Evolutionary conservation across 2,888 invertebrate genomes (phyloP), one percentile per base, ranked within the genome.

Genomic region (Dasysyrphus albostriatus): DNA sequence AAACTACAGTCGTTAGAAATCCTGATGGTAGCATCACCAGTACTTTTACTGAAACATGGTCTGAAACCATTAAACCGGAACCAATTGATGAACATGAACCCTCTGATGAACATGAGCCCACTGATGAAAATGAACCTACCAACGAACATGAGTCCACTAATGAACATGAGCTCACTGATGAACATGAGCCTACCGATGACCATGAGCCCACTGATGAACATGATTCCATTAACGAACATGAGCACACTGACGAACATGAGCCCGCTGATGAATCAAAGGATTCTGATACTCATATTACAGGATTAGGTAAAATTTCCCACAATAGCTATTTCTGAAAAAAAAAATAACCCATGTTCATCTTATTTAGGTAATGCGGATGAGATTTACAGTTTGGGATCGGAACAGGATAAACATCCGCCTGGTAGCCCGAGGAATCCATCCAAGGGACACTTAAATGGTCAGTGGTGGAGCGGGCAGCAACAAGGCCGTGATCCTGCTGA

Each of bases 61-160:
- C 39, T 3, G 69, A 69, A 24, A 51, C 54, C 4, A n/a, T 54
- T 49, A n/a, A 51, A 51, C 34, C 51, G 5, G 69, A 69, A 10
- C 5, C 51, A 24, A 14, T 37, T 16, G 42, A 24, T 1, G 39
- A 74, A 5, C 9, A 34, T 9, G 54, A 32, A 32, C 39, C 63
- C 12, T 54, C 29, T 7, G 14, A 7, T 14, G 54, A 54, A 14
- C 51, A 19, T 3, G 54, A 10, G 3, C 19, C 3, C 6, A 8
- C 49, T 16, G 19, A 49, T 49, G 49, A 51, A 24, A 1, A 24
- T 24, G 24, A 24, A 2, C 3, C 24, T 3, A 24, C 24, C 3
- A 3, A 24, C 3, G 24, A 24, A 24, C 24, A 24, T 24, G 24
- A 24, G 24, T 3, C 24, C 24, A 24, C 24, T 24, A 3, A 24